A percentile compares a stretch with the other conserved stretches of the same genome.
Evolutionary conservation across 1,140 invertebrate genomes (phyloP).

Genomic region (Anthonomus grandis): DNA sequence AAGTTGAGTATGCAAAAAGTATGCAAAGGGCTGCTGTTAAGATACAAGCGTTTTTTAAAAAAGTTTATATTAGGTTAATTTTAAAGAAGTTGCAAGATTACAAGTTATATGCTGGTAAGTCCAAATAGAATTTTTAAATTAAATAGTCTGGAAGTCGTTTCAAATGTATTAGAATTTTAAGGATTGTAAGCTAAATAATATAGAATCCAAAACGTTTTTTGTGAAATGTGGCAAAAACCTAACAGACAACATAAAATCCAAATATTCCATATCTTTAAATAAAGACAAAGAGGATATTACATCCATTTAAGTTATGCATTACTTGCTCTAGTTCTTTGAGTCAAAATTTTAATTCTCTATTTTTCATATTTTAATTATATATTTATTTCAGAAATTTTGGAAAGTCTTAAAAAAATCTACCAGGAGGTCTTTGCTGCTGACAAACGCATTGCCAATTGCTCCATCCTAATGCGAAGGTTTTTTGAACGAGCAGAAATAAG

Average conservation of each 20-base stretch:
- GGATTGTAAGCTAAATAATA: no score
- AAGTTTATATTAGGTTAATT: constrained; percentile 23
- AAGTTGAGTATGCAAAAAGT: constrained; percentile 23
- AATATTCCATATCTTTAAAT: no score
- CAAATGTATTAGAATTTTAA: no score
- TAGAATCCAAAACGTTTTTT: no score
- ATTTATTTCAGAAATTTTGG: constrained; percentile 11
- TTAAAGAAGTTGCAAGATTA: constrained; percentile 11
- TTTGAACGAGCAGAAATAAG: constrained; percentile 15
- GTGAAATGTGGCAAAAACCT: no score
- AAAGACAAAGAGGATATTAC: no score
- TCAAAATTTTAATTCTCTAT: not conserved
- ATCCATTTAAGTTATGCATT: no score
- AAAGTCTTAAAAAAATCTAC: constrained; percentile 14
- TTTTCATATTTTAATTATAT: not conserved
- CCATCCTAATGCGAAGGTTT: constrained; percentile 23
- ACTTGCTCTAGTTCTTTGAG: no score
- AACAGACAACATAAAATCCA: no score
- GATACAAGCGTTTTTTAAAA: constrained; percentile 37
- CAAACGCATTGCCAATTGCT: constrained; percentile 11
- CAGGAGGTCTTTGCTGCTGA: constrained; percentile 7
- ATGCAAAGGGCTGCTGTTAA: constrained; percentile 29
- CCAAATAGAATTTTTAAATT: no score
- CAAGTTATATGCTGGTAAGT: constrained; percentile 20
- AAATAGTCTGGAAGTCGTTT: no score